Conservation (phyloP, 2,888 invertebrate species). For the Drosophila hawaiiensis region DNA sequence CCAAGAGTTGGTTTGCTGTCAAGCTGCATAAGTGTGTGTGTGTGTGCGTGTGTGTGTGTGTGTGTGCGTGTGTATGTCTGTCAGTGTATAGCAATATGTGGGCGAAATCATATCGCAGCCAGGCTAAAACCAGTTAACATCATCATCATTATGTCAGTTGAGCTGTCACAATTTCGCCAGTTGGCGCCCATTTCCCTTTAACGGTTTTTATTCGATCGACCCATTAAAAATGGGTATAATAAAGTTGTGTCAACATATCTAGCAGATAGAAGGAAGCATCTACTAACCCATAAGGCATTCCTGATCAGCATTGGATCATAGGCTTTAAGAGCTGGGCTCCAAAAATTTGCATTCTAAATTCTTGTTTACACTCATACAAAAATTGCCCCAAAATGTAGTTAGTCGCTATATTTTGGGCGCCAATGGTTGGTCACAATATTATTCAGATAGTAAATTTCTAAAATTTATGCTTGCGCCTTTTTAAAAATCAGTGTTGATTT, state of each 20-base stretch:
- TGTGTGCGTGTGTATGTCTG: background rate
- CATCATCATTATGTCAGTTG: conserved; percentile 30
- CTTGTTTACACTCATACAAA: background rate
- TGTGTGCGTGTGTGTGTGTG: conserved; percentile 1
- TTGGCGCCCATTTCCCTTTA: conserved; percentile 1
- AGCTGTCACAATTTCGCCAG: conserved; percentile 58
- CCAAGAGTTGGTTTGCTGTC: conserved; percentile 20
- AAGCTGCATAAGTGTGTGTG: background rate
- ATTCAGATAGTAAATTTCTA: background rate
- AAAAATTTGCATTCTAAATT: background rate
- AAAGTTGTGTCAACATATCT: background rate
- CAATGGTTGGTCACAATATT: background rate
- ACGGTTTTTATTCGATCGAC: background rate
- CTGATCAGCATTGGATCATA: background rate
- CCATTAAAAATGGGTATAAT: background rate
- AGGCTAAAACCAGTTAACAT: conserved; percentile 13
- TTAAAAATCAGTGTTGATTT: background rate
- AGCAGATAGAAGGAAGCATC: background rate
- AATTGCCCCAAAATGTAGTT: fast-evolving
- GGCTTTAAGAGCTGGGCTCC: background rate
- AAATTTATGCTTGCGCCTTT: background rate
- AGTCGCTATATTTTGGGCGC: background rate
- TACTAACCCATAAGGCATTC: background rate
- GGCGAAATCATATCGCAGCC: background rate
- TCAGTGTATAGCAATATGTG: background rate